Base-by-base conservation (phyloP, 2,113 vertebrate genomes). In the Oceanites oceanicus region DNA sequence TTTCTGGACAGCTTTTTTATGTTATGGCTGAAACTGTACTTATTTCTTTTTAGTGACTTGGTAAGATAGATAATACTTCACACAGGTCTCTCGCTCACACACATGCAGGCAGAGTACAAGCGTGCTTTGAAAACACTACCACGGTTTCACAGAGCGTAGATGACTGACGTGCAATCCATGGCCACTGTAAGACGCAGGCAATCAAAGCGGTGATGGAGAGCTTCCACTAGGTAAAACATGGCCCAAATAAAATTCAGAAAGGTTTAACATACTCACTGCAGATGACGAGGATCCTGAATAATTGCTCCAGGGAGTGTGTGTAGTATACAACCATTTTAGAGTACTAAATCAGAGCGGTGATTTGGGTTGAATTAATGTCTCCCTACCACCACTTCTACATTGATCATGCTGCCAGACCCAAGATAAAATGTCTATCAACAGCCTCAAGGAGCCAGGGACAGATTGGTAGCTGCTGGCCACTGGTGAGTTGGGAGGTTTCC, bases 191-290 rank as follows among this genome's bases (percentile, higher is more conserved):
- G 80, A 56, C 9, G 1, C 8, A 5, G 78, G 70, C 82, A 88
- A 83, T 79, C 82, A 92, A 74, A 88, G 56, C 0, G 0, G 14
- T 73, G 88, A 90, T 34, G 68, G 52, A 94, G 45, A 90, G 61
- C n/a, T 92, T 89, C 61, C 68, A 76, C 45, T 3, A 40, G 38
- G 65, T 50, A 81, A 92, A 95, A 86, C 66, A 68, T 22, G 66
- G 77, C 49, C 66, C 73, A 81, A 85, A 91, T 92, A 87, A 92
- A 90, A 94, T 44, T 85, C 72, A 92, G 56, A 87, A 85, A 38
- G 36, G 30, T 63, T 96, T 88, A 96, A 88, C 68, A 78, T 59
- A 81, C 63, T 77, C 83, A n/a, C n/a, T 56, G 62, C 52, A 95
- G 83, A 65, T 81, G 79, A 94, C 0, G 1, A 89, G 68, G 65